These are phyloP conservation scores for Tetraodon nigroviridis DNA, from an alignment of 2,113 vertebrate species.

Conservation along the genomic window DNA sequence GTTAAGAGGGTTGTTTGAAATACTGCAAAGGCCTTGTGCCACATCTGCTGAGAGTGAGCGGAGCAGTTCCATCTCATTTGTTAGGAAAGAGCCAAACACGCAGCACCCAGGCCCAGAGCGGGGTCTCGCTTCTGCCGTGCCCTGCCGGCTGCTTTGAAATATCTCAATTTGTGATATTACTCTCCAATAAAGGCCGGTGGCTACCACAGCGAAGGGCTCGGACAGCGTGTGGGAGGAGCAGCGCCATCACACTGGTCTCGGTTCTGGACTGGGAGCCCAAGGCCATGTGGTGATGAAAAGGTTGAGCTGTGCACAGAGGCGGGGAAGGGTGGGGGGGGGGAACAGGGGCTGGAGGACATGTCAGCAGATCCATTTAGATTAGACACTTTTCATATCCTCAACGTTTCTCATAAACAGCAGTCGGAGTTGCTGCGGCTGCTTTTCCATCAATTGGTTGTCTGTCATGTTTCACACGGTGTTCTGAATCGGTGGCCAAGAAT, in stretches of 20 bases:
- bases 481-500: constrained; percentile 32
- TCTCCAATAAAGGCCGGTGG: constrained; percentile 30
- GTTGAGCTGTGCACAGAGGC: constrained; percentile 25
- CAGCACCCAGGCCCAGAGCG: constrained; percentile 11
- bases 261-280: constrained; percentile 31
- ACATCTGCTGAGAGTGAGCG: not conserved
- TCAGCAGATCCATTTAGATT: constrained; percentile 65
- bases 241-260: constrained; percentile 19
- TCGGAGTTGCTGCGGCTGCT: constrained; percentile 5
- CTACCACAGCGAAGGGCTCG: constrained; percentile 18
- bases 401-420: constrained; percentile 49
- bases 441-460: constrained; percentile 33
- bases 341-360: constrained; percentile 27
- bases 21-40: no score
- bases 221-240: constrained; percentile 10
- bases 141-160: constrained; percentile 43
- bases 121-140: constrained; percentile 18
- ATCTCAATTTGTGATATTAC: constrained; percentile 47
- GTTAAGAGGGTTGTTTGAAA: no score
- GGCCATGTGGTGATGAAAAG: constrained; percentile 48
- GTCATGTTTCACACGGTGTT: constrained; percentile 33
- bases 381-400: constrained; percentile 58
- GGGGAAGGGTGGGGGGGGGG: not conserved
- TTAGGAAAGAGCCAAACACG: constrained; percentile 1
- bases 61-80: not conserved